Conservation (phyloP, 2,797 vertebrate species). For the Pampus argenteus region DNA sequence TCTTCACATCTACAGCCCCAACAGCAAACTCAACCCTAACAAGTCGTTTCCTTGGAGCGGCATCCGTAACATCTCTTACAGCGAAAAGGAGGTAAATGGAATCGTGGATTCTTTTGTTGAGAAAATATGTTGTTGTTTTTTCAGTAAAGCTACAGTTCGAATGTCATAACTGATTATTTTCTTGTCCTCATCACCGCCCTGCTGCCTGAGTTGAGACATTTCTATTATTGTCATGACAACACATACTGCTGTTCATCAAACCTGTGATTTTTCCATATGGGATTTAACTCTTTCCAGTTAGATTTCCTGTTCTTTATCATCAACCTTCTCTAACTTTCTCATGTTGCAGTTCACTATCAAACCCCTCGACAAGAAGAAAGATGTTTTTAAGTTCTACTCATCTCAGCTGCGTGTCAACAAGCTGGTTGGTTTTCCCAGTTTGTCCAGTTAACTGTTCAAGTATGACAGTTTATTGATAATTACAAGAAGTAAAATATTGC, state of each 20-base stretch:
- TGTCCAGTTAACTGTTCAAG: not conserved
- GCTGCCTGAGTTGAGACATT: too few species aligned
- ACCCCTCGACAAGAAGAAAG: constrained; percentile 93
- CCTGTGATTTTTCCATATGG: not conserved
- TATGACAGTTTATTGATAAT: not conserved
- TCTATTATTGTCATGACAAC: too few species aligned
- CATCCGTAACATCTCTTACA: constrained; percentile 93
- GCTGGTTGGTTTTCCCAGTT: constrained; percentile 82
- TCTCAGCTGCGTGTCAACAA: constrained; percentile 94
- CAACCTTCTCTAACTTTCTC: constrained; percentile 19
- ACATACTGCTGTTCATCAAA: not conserved
- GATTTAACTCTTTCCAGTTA: not conserved
- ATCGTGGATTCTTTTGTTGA: not conserved
- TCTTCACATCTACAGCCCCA: constrained; percentile 92
- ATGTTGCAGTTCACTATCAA: constrained; percentile 91
- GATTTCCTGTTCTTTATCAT: not conserved
- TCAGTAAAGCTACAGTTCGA: too few species aligned
- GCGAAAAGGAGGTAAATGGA: constrained; percentile 90
- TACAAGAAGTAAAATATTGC: not conserved
- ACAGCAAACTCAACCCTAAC: constrained; percentile 91
- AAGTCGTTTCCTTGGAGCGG: constrained; percentile 94
- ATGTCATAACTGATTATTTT: too few species aligned
- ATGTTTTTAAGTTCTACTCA: constrained; percentile 95
- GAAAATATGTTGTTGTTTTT: too few species aligned
- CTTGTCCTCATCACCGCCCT: too few species aligned